Evolutionary conservation across 2,888 invertebrate genomes (phyloP).

Genomic region (Lamproptera curius): DNA sequence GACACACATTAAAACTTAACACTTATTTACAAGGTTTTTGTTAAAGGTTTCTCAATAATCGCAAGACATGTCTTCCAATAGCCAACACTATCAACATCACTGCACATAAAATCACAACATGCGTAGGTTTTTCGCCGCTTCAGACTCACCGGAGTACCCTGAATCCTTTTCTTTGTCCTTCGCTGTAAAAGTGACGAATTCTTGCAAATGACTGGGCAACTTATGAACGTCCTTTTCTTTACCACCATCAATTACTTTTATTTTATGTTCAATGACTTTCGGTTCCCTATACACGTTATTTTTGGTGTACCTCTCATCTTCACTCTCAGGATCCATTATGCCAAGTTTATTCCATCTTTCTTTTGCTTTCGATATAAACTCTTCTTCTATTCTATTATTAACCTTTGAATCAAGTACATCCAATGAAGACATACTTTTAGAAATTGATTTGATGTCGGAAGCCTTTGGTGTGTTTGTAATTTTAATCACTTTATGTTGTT

Average conservation of each 20-base stretch:
- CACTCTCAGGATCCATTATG: constrained; percentile 82
- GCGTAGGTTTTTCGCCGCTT: constrained; percentile 60
- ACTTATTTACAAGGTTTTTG: constrained; percentile 40
- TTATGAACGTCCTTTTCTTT: constrained; percentile 79
- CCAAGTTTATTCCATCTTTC: constrained; percentile 84
- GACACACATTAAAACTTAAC: constrained; percentile 29
- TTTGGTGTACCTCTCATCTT: constrained; percentile 70
- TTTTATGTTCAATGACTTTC: constrained; percentile 67
- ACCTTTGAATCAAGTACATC: constrained; percentile 57
- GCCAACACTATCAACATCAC: constrained; percentile 68
- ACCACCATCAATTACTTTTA: constrained; percentile 82
- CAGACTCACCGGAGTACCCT: constrained; percentile 71
- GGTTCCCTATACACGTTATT: constrained; percentile 58
- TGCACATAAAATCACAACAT: constrained; percentile 72
- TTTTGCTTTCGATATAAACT: constrained; percentile 87
- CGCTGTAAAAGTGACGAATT: constrained; percentile 83
- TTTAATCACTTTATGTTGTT: constrained; percentile 88
- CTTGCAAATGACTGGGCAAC: constrained; percentile 87
- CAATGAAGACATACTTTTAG: constrained; percentile 59
- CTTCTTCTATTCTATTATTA: constrained; percentile 81
- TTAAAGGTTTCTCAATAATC: constrained; percentile 56
- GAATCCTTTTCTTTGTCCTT: constrained; percentile 75
- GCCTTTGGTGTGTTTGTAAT: constrained; percentile 78
- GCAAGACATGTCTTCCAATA: constrained; percentile 58
- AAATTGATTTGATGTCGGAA: constrained; percentile 38